Conservation (phyloP, 2,797 vertebrate species). For the Mionectes olivaceus region DNA sequence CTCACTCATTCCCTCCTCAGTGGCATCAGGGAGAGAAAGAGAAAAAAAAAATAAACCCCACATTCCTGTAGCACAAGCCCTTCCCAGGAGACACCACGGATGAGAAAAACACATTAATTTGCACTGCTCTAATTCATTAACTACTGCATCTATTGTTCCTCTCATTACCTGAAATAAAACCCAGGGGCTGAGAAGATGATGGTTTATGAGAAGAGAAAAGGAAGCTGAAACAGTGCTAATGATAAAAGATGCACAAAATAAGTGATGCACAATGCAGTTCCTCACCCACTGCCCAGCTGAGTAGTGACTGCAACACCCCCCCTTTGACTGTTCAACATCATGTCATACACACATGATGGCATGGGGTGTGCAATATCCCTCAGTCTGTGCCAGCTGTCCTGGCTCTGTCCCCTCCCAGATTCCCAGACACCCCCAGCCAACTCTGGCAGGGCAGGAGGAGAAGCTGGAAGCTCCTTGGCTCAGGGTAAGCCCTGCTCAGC, state of each 20-base stretch:
- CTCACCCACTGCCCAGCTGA: too few relatives aligned
- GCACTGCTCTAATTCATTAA: background rate
- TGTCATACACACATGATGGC: too few relatives aligned
- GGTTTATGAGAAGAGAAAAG: background rate
- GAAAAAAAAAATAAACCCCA: background rate
- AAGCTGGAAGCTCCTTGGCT: too few relatives aligned
- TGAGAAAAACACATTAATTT: background rate
- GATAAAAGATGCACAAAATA: background rate
- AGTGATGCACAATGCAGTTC: too few relatives aligned
- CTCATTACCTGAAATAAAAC: background rate
- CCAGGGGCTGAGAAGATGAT: background rate
- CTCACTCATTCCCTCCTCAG: background rate
- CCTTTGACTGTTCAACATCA: too few relatives aligned
- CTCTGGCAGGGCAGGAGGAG: too few relatives aligned
- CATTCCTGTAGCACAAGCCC: background rate
- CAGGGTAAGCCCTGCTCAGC: too few relatives aligned
- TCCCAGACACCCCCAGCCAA: too few relatives aligned
- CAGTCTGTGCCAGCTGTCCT: too few relatives aligned
- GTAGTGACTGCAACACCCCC: too few relatives aligned
- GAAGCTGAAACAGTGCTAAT: background rate
- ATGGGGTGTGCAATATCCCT: too few relatives aligned
- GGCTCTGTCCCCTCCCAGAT: too few relatives aligned
- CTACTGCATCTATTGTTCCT: background rate
- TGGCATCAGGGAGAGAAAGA: background rate
- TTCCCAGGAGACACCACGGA: background rate